Evolutionary conservation across 2,113 vertebrate species (phyloP).

Genomic region (Rhagologus leucostigma): DNA sequence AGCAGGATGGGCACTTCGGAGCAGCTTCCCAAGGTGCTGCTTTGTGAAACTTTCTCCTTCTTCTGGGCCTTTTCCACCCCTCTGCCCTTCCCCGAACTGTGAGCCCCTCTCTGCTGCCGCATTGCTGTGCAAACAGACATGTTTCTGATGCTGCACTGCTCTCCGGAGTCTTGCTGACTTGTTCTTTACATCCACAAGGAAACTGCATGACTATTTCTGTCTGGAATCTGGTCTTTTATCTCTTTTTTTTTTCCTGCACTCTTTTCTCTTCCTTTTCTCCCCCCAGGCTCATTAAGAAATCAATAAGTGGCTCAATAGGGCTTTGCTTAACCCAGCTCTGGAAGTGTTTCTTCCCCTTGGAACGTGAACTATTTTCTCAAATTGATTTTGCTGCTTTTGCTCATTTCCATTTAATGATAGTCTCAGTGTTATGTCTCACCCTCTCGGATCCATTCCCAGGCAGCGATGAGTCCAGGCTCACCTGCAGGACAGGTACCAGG

Average conservation of each 20-base stretch:
- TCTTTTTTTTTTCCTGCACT: not conserved
- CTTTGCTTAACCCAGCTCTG: constrained; percentile 21
- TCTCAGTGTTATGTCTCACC: fast-evolving
- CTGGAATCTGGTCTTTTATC: constrained; percentile 3
- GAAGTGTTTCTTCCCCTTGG: not conserved
- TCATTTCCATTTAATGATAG: not conserved
- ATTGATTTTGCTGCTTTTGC: not conserved
- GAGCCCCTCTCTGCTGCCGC: not conserved
- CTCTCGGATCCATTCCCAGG: not conserved
- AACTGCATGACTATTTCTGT: not conserved
- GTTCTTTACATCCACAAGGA: not conserved
- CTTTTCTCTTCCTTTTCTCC: not conserved
- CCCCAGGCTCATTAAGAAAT: constrained; percentile 15
- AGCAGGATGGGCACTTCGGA: not conserved
- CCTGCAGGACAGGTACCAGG: not conserved
- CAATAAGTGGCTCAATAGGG: not conserved
- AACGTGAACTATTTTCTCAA: not conserved
- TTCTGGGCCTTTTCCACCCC: not conserved
- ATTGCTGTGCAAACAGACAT: not conserved
- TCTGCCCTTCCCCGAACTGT: fast-evolving
- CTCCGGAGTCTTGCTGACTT: not conserved
- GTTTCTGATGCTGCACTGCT: not conserved
- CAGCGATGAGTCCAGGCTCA: not conserved
- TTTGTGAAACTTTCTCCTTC: not conserved
- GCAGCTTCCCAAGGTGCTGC: not conserved